Percentiles rank a stretch among this genome's conserved stretches.
phyloP scores from a whole-genome alignment of 2,888 invertebrate species.

The Perithous albicinctus region DNA sequence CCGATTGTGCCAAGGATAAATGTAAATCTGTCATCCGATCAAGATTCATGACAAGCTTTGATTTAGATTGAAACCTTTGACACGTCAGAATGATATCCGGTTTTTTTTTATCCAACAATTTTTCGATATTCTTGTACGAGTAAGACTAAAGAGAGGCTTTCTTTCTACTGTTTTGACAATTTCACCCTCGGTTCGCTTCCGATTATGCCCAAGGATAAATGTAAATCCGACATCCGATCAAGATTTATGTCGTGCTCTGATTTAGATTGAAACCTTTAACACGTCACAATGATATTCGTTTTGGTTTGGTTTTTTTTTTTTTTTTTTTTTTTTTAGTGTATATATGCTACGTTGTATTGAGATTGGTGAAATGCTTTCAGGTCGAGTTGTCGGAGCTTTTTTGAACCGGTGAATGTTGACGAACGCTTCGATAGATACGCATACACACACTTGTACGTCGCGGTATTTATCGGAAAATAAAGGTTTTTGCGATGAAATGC shows the following conservation, averaged over 20 bases:
- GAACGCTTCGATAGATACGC: constrained; percentile 20
- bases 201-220: constrained; percentile 2
- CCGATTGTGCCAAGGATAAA: not conserved
- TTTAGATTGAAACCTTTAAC: not conserved
- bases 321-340: no score
- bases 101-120: not conserved
- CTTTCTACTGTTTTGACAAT: not conserved
- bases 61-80: not conserved
- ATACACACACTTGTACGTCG: not conserved
- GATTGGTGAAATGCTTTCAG: constrained; percentile 8
- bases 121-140: not conserved
- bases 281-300: not conserved
- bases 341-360: no score
- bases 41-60: not conserved
- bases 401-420: not conserved
- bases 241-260: constrained; percentile 1
- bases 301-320: no score
- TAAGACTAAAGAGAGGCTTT: not conserved
- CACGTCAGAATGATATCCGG: not conserved
- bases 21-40: not conserved
- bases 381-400: constrained; percentile 21
- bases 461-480: constrained; percentile 34
- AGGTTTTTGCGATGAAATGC: constrained; percentile 44
- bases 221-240: not conserved
- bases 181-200: not conserved